Evolutionary conservation across 2,113 vertebrate genomes (phyloP).

Genomic region (Chrysemys picta): DNA sequence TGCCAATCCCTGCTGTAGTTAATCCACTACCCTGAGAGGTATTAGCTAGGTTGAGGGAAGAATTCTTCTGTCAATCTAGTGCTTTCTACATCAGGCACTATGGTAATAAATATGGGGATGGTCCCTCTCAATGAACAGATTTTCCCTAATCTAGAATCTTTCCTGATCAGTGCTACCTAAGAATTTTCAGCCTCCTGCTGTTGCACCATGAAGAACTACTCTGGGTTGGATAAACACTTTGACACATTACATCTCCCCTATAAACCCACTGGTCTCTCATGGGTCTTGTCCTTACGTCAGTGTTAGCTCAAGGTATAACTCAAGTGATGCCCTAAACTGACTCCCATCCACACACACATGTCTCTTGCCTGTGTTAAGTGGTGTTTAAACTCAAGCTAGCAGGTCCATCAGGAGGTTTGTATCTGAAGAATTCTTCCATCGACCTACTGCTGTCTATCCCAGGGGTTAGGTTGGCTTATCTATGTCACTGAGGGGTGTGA

Average conservation of each 20-base stretch:
- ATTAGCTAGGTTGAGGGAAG: too few relatives aligned
- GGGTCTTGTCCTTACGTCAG: neutral
- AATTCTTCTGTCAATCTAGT: too few relatives aligned
- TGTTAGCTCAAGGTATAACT: slow-evolving; percentile 59
- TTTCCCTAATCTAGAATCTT: neutral
- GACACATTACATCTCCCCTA: slow-evolving; percentile 17
- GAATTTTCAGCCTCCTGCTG: neutral
- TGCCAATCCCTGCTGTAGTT: too few relatives aligned
- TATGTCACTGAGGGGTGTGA: neutral
- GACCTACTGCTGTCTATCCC: neutral
- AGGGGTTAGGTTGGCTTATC: neutral
- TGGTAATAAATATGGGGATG: neutral
- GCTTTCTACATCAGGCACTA: neutral
- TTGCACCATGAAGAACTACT: neutral
- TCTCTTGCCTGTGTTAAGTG: slow-evolving; percentile 63
- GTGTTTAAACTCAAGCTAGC: slow-evolving; percentile 64
- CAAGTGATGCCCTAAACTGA: slow-evolving; percentile 50
- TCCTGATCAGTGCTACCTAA: neutral
- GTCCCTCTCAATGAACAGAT: neutral
- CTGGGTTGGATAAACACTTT: neutral
- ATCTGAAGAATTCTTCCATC: slow-evolving; percentile 4
- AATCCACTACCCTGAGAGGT: too few relatives aligned
- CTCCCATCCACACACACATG: slow-evolving; percentile 26
- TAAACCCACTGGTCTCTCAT: neutral
- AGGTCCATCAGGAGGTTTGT: slow-evolving; percentile 67